Base-by-base conservation (phyloP, 2,888 invertebrate genomes). In the Tigriopus californicus region DNA sequence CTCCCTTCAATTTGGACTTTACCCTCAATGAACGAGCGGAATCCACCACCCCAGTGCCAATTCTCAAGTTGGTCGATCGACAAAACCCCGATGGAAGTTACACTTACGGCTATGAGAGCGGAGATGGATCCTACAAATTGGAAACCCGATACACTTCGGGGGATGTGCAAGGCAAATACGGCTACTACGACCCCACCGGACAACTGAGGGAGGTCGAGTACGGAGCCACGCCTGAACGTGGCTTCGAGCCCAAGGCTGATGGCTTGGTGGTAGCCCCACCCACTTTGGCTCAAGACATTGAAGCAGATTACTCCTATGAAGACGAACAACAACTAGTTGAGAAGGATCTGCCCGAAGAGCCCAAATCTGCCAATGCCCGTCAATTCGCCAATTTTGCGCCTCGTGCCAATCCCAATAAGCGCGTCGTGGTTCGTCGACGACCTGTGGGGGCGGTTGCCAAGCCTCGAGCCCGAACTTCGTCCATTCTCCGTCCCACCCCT, bases 81-180 rank as follows among this genome's bases (percentile, higher is more conserved):
- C 75, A 85, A 2, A 86, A 86, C 68, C 81, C 83, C 57, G 86
- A 86, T 68, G 86, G 86, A 33, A 84, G 85, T 0, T 86, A 86
- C 67, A 85, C 85, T 0, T 56, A 56, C 24, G 86, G 86, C 1
- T 86, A 84, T 67, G 86, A 86, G 72, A 84, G 85, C 2, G 85
- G 83, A 54, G 86, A 86, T 69, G 86, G 86, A 2, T 83, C 84
- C 0, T 86, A 85, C 70, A 85, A 86, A 74, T 84, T 63, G 44
- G 62, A 63, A 60, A 65, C 65, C 24, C 59, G 63, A 13, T 62
- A 62, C 42, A 46, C 52, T 12, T 52, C 62, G 18, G 65, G 65
- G 20, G 61, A 63, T 44, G 63, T 63, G 6, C 58, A 61, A 11
- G 63, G 63, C 46, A 85, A 85, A 58, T 86, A 84, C 67, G 86